phyloP scores from a whole-genome alignment of 2,888 invertebrate genomes.

The Thecocarcelia acutangulata region DNA sequence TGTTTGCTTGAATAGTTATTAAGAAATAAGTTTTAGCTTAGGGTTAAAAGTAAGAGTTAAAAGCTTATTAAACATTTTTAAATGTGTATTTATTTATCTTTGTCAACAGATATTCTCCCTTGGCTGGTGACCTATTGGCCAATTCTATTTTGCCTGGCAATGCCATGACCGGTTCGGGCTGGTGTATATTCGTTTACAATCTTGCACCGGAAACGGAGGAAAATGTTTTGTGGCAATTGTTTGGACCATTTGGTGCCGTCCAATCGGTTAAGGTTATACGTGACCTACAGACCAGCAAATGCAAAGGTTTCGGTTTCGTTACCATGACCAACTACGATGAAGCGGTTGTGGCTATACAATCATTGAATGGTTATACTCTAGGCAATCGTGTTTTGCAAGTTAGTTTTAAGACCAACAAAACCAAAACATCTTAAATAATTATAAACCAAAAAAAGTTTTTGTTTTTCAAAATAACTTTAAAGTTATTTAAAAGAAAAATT shows the following conservation, averaged over 20 bases:
- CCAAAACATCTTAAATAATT: slow-evolving; percentile 83
- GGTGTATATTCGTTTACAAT: slow-evolving; percentile 95
- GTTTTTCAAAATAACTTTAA: slow-evolving; percentile 23
- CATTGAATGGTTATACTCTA: slow-evolving; percentile 96
- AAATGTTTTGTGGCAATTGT: slow-evolving; percentile 97
- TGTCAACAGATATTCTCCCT: slow-evolving; percentile 85
- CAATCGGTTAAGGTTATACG: slow-evolving; percentile 98
- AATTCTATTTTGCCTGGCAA: slow-evolving; percentile 91
- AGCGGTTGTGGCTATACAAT: slow-evolving; percentile 97
- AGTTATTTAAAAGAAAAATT: slow-evolving; percentile 19
- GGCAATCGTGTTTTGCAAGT: slow-evolving; percentile 98
- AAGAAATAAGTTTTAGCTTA: not conserved
- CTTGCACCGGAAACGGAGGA: slow-evolving; percentile 97
- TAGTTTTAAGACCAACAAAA: slow-evolving; percentile 97
- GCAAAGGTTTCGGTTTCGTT: slow-evolving; percentile 99
- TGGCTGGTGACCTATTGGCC: slow-evolving; percentile 91
- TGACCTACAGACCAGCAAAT: slow-evolving; percentile 97
- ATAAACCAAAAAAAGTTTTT: slow-evolving; percentile 4
- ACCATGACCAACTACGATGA: slow-evolving; percentile 99
- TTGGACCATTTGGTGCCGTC: slow-evolving; percentile 98
- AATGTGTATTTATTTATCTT: slow-evolving; percentile 24
- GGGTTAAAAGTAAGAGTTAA: not conserved
- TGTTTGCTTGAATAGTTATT: not conserved
- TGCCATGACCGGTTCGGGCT: slow-evolving; percentile 91
- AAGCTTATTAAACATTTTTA: slow-evolving; percentile 20